Evolutionary conservation across 2,797 vertebrate species (phyloP).

Genomic region (Nasua narica): DNA sequence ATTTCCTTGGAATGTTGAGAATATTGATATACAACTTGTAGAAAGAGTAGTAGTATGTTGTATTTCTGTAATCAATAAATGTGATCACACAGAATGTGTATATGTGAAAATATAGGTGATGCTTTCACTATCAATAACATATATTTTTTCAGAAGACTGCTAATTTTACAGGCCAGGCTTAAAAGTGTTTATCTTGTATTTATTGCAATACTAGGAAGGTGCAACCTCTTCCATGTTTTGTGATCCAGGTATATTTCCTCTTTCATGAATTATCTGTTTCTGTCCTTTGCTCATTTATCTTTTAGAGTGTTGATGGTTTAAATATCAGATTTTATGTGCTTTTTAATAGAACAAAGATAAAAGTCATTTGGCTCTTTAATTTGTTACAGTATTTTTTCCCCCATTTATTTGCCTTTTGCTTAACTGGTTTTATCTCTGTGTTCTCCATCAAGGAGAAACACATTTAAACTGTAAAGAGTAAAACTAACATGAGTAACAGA

Average conservation of each 20-base stretch:
- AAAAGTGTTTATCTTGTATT: background rate
- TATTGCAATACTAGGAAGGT: background rate
- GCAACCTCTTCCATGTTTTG: background rate
- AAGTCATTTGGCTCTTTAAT: background rate
- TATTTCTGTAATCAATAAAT: background rate
- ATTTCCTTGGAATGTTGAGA: background rate
- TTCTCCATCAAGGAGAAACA: background rate
- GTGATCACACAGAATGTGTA: background rate
- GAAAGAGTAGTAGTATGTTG: background rate
- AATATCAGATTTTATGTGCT: background rate
- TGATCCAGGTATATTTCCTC: background rate
- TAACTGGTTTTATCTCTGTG: background rate
- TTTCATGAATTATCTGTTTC: background rate
- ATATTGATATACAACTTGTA: background rate
- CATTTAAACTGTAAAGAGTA: background rate
- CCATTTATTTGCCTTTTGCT: background rate
- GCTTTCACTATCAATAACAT: background rate
- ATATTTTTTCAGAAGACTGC: background rate
- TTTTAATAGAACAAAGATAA: slow-evolving; percentile 37
- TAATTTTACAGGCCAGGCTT: background rate
- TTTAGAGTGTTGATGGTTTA: background rate
- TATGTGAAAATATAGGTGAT: background rate
- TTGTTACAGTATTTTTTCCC: background rate
- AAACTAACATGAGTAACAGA: background rate
- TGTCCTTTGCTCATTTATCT: background rate